Evolutionary conservation across 2,113 vertebrate genomes (phyloP).

Genomic region (Polyodon spathula): DNA sequence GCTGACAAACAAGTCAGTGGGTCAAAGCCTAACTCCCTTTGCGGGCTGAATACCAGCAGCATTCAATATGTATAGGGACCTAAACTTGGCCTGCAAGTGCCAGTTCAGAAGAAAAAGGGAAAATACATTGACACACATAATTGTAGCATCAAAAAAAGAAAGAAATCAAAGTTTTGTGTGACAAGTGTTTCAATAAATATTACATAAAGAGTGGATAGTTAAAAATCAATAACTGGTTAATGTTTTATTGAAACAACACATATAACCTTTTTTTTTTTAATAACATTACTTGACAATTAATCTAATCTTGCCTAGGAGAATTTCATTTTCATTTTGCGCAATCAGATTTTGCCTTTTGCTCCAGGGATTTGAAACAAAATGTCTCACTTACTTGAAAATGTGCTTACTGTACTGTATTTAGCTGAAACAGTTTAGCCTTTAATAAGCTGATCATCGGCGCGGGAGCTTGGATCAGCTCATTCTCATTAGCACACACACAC

Average conservation of each 20-base stretch:
- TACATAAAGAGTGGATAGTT: slow-evolving; percentile 31
- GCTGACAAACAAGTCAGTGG: slow-evolving; percentile 38
- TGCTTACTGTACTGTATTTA: slow-evolving; percentile 43
- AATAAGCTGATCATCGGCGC: slow-evolving; percentile 39
- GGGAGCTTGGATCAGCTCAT: slow-evolving; percentile 43
- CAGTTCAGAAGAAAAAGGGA: not conserved
- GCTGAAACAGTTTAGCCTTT: slow-evolving; percentile 45
- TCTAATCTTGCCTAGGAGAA: slow-evolving; percentile 41
- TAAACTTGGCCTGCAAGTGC: not conserved
- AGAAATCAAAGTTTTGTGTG: slow-evolving; percentile 24
- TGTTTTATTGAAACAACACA: slow-evolving; percentile 52
- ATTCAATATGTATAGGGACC: no score
- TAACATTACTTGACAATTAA: slow-evolving; percentile 40
- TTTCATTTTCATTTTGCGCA: slow-evolving; percentile 42
- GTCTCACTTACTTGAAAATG: slow-evolving; percentile 36
- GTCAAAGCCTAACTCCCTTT: slow-evolving; percentile 36
- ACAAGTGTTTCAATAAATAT: slow-evolving; percentile 39
- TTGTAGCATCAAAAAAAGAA: no score
- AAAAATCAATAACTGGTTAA: slow-evolving; percentile 46
- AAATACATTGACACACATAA: not conserved
- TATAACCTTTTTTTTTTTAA: slow-evolving; percentile 45
- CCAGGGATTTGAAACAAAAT: slow-evolving; percentile 42
- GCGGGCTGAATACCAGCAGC: not conserved
- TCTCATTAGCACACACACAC: slow-evolving; percentile 37
- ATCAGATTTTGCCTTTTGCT: slow-evolving; percentile 43